Evolutionary conservation across 2,797 vertebrate genomes (phyloP).

Genomic region (Silurus aristotelis): DNA sequence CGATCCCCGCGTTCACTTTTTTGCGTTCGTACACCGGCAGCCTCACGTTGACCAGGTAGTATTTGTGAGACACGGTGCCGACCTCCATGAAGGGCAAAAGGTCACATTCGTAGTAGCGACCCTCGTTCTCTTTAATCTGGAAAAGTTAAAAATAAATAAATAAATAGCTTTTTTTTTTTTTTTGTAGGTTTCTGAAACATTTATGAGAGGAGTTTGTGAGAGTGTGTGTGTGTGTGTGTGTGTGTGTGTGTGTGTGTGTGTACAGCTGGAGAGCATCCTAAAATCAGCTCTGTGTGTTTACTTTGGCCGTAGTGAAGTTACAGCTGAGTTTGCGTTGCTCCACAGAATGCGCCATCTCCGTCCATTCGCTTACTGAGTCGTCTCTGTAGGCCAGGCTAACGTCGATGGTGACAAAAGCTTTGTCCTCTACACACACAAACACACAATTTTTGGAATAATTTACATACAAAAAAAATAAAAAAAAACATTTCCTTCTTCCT

Average conservation of each 20-base stretch:
- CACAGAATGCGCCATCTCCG: constrained; percentile 85
- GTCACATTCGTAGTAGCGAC: constrained; percentile 90
- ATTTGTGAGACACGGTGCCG: constrained; percentile 94
- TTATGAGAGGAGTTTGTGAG: too few species aligned
- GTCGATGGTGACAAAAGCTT: constrained; percentile 84
- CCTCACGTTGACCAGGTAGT: constrained; percentile 94
- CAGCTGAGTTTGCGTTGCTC: constrained; percentile 91
- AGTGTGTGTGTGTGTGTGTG: not conserved
- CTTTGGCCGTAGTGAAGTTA: constrained; percentile 83
- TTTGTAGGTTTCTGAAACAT: too few species aligned
- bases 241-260: not conserved
- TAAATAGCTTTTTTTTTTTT: too few species aligned
- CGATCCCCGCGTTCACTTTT: constrained; percentile 90
- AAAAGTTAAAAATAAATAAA: too few species aligned
- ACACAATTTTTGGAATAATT: not conserved
- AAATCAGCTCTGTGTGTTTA: constrained; percentile 52
- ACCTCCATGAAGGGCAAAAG: constrained; percentile 94
- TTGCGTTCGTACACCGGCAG: constrained; percentile 89
- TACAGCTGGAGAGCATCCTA: not conserved
- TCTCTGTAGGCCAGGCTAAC: constrained; percentile 91
- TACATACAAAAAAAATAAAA: too few species aligned
- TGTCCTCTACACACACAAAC: constrained; percentile 75
- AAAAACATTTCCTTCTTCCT: not conserved
- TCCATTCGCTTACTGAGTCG: constrained; percentile 81
- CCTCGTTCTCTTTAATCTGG: constrained; percentile 85